phyloP scores from a whole-genome alignment of 2,888 invertebrate species.

The Cephus sareptanus region DNA sequence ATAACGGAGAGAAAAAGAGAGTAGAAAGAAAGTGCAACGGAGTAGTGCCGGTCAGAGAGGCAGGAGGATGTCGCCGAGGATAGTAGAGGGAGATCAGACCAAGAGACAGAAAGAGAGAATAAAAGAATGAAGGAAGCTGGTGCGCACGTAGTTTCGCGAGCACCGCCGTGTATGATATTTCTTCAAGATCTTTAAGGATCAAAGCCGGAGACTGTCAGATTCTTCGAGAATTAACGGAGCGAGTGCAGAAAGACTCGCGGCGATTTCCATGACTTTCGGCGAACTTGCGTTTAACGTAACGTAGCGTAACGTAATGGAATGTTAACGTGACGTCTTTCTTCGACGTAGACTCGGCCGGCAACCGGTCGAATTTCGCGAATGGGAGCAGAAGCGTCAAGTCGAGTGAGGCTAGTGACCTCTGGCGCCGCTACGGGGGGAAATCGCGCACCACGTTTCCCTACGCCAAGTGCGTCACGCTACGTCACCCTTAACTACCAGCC shows the following conservation, averaged over 20 bases:
- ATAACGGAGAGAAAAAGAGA: conserved; percentile 13
- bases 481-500: too few relatives aligned
- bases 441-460: neutral
- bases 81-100: conserved; percentile 14
- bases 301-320: too few relatives aligned
- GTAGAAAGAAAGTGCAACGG: conserved; percentile 13
- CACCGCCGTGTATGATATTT: conserved; percentile 10
- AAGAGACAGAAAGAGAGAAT: conserved; percentile 19
- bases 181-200: too few relatives aligned
- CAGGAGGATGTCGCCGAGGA: too few relatives aligned
- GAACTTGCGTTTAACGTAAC: too few relatives aligned
- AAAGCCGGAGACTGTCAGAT: too few relatives aligned
- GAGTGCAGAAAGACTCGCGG: too few relatives aligned
- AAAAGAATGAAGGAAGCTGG: conserved; percentile 19
- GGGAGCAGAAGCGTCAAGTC: conserved; percentile 17
- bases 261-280: too few relatives aligned
- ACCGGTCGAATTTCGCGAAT: conserved; percentile 1
- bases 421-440: conserved; percentile 13
- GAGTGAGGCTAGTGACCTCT: conserved; percentile 60
- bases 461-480: too few relatives aligned
- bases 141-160: conserved; percentile 1
- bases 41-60: neutral
- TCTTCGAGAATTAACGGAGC: too few relatives aligned
- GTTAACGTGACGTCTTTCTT: too few relatives aligned
- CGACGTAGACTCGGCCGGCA: too few relatives aligned